Percentiles rank a stretch among this genome's conserved stretches.
Conservation (phyloP, 92 coral and sea anemone genomes). For the Plumapathes pennacea region DNA sequence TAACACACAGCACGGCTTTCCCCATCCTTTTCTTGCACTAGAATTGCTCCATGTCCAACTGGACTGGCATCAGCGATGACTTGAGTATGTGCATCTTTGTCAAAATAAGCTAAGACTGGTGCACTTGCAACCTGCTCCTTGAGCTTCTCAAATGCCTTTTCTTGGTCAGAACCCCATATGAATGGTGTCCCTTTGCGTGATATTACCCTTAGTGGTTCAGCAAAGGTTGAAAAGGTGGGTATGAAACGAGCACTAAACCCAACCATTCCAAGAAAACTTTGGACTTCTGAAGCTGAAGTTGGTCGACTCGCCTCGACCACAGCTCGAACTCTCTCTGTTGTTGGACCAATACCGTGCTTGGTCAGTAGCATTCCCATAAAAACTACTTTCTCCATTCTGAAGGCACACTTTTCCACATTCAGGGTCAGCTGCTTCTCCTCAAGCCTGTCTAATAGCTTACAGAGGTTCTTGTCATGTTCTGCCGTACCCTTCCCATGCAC, state of each 20-base stretch:
- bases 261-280: no score
- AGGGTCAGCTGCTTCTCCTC: constrained; percentile 27
- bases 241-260: constrained; percentile 27
- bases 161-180: background rate
- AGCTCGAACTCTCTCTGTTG: constrained; percentile 26
- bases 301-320: constrained; percentile 21
- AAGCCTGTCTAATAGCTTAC: constrained; percentile 7
- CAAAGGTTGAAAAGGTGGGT: constrained; percentile 24
- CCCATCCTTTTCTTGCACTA: constrained; percentile 22
- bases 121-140: constrained; percentile 12
- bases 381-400: constrained; percentile 23
- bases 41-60: constrained; percentile 13
- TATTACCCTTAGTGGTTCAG: constrained; percentile 17
- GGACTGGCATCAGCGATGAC: constrained; percentile 33
- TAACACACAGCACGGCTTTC: constrained; percentile 15
- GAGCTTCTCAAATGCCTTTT: constrained; percentile 7
- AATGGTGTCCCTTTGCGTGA: background rate
- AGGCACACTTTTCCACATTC: constrained; percentile 31
- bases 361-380: constrained; percentile 37
- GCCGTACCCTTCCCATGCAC: constrained; percentile 20
- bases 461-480: constrained; percentile 13
- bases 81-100: constrained; percentile 4
- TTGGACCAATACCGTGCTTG: constrained; percentile 28
- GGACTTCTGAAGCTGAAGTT: constrained; percentile 30
- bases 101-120: constrained; percentile 9